Base-by-base conservation (phyloP, 2,113 vertebrate species). In the Gymnocephalus cernua region DNA sequence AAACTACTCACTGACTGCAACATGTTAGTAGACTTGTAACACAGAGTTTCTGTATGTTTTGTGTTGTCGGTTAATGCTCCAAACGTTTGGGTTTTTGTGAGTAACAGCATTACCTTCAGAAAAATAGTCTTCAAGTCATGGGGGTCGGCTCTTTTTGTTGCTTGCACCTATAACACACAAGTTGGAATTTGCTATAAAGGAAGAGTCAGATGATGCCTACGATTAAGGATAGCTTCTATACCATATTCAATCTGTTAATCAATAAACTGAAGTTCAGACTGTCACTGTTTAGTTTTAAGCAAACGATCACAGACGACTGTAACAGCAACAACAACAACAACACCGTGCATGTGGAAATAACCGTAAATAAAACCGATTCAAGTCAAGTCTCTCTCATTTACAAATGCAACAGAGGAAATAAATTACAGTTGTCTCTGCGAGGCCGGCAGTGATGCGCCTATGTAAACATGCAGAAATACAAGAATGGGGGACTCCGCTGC, bases 131-230 rank as follows among this genome's bases (percentile, higher is more conserved):
- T 97, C 68, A 99, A 94, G 62, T 98, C 96, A 82, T 92, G 92
- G 19, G 97, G 96, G 91, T 99, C 97, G 18, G 96, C 98, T 95
- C 98, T 94, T 95, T 95, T 97, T 69, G 96, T 97, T 29, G 93
- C 93, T 54, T 97, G 97, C 90, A 97, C 96, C 97, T 97, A 89
- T 56, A 88, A 95, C 66, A 92, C 47, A 92, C 57, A 86, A 66
- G 66, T 78, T 48, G 44, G 2, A 25, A 48, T 72, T 51, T 50
- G 23, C 6, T 35, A 53, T 51, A 19, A 41, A 54, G 45, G 35
- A 44, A 73, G 50, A 61, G 56, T 54, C 27, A 74, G 15, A 79
- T 29, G 50, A 21, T 51, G 53, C 16, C 38, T 44, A 45, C 3
- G 32, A 32, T 27, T 63, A 66, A 25, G 16, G 47, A 8, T 21